phyloP scores from a whole-genome alignment of 1,140 invertebrate species.

The Contarinia nasturtii region DNA sequence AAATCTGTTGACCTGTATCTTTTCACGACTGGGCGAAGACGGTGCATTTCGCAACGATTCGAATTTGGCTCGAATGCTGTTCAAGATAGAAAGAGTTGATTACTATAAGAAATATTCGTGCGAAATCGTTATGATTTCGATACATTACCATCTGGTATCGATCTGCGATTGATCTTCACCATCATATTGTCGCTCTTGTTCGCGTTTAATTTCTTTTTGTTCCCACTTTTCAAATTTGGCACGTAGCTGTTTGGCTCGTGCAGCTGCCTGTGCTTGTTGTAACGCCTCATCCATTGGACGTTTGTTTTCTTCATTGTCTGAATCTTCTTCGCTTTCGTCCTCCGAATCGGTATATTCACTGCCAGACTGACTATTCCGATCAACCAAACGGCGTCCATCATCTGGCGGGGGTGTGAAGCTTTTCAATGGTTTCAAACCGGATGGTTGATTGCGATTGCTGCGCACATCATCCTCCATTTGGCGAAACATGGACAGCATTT shows the following conservation, averaged over 20 bases:
- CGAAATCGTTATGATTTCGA: slow-evolving; percentile 8
- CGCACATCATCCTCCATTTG: slow-evolving; percentile 59
- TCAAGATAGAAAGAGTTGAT: slow-evolving; percentile 7
- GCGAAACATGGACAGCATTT: slow-evolving; percentile 70
- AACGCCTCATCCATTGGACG: slow-evolving; percentile 31
- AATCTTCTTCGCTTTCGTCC: slow-evolving; percentile 24
- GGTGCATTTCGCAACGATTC: slow-evolving; percentile 47
- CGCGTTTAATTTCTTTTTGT: slow-evolving; percentile 40
- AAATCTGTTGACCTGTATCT: slow-evolving; percentile 63
- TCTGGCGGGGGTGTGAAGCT: slow-evolving; percentile 75
- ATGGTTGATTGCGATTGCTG: slow-evolving; percentile 31
- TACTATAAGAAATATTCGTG: background rate
- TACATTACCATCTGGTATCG: slow-evolving; percentile 37
- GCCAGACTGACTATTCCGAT: slow-evolving; percentile 29
- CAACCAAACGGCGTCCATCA: slow-evolving; percentile 31
- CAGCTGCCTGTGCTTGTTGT: slow-evolving; percentile 54
- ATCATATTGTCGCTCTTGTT: slow-evolving; percentile 23
- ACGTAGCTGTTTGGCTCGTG: slow-evolving; percentile 66
- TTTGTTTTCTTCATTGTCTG: slow-evolving; percentile 35
- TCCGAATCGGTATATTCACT: slow-evolving; percentile 26
- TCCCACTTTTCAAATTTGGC: slow-evolving; percentile 87
- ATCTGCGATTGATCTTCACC: slow-evolving; percentile 41
- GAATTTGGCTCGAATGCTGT: slow-evolving; percentile 60
- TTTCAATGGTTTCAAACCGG: slow-evolving; percentile 61
- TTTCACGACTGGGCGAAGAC: slow-evolving; percentile 28